Percentiles rank a stretch among this genome's conserved stretches.
phyloP scores from a whole-genome alignment of 2,797 vertebrate genomes.

The Pangasius djambal region DNA sequence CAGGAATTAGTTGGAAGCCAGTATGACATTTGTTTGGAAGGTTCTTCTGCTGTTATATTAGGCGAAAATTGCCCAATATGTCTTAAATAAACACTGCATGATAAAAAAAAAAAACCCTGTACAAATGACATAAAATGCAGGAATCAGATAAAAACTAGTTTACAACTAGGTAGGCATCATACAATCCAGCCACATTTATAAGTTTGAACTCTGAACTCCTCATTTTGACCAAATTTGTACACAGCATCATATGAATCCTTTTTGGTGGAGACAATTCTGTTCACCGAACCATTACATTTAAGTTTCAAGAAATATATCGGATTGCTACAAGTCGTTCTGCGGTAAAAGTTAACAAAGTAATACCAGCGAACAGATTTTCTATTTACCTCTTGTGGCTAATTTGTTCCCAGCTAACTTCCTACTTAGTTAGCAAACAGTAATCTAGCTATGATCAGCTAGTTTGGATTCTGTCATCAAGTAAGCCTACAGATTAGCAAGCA shows the following conservation, averaged over 20 bases:
- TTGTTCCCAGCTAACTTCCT: background rate
- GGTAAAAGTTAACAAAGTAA: background rate
- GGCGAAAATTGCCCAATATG: background rate
- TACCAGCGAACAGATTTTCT: no score
- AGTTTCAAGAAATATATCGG: no score
- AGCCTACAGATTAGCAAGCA: background rate
- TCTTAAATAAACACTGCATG: background rate
- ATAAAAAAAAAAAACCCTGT: background rate
- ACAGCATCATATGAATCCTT: background rate
- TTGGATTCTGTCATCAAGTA: background rate
- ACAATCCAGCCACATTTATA: background rate
- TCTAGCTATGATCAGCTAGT: background rate
- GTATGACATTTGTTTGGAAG: slow-evolving; percentile 35
- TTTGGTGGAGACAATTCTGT: background rate
- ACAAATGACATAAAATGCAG: background rate
- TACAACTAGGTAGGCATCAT: background rate
- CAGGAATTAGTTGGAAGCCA: background rate
- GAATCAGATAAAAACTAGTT: background rate
- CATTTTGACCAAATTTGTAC: background rate
- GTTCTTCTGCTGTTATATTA: background rate
- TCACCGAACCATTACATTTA: background rate
- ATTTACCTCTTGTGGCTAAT: background rate
- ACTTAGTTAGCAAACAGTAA: background rate
- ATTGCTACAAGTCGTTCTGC: background rate
- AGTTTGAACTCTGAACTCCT: background rate